Base-by-base conservation (phyloP, 1,140 invertebrate genomes). In the Ips typographus region DNA sequence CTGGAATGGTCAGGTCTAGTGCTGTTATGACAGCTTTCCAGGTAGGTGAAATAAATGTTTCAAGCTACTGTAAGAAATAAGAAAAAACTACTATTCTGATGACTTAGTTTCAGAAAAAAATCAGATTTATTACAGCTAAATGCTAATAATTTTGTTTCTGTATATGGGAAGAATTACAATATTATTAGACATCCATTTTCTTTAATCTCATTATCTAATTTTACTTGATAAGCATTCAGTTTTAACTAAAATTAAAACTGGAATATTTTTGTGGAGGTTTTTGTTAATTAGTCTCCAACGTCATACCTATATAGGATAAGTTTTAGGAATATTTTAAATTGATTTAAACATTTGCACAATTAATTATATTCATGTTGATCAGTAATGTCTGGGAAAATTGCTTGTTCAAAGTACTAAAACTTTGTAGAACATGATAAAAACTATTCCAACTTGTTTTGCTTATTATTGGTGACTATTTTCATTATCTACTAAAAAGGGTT, bases 1-100 rank as follows among this genome's bases (percentile, higher is more conserved):
- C 89, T 38, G 90, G 94, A 4, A 79, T 98, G 38, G 94, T 98
- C 0, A 86, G 88, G 65, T 97, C 95, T 0, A 93, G 90, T 79
- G 85, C 91, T 1, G 71, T 91, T 2, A 83, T 96, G 4, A 96
- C 95, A 1, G 81, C 87, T 3, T 89, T 94, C 77, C 95, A 98
- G 86, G 69, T 71, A 65, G 56, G 56, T 58, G 40, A 5, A 40
- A 55, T 53, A n/a, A 3, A 49, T 8, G 41, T 8, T 59, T 42
- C 6, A 53, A 57, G 53, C 44, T 47, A 5, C 44, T 40, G 58
- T 53, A 36, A 8, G 36, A 53, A 53, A 36, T 6, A 53, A 53
- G 36, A 4, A 8, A 53, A 8, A 6, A 53, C 36, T 4, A 53
- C 6, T 4, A 22, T 47, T 47, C 44, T 6, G 44, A 47, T 47